Conservation (phyloP, 23 tunicate species). For the Phallusia fumigata region DNA sequence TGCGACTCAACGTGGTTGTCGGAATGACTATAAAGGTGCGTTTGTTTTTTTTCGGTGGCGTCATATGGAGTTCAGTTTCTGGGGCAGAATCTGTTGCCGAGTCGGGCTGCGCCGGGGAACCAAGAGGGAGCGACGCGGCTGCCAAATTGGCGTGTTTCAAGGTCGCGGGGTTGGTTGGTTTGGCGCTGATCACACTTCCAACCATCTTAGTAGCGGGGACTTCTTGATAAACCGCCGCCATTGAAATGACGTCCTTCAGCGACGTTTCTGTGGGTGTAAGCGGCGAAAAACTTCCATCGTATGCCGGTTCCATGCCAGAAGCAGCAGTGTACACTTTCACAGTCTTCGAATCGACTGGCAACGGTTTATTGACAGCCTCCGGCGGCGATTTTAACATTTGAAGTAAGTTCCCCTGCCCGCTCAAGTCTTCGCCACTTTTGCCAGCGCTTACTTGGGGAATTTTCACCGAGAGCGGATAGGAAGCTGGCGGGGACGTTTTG, state of each 20-base stretch:
- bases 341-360: not conserved
- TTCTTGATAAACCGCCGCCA: not conserved
- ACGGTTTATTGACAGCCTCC: not conserved
- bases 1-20: not conserved
- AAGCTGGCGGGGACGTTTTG: not conserved
- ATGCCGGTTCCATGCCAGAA: not conserved
- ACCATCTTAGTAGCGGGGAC: not conserved
- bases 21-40: not conserved
- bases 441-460: not conserved
- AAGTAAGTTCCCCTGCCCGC: not conserved
- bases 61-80: slow-evolving; percentile 48
- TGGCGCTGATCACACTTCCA: not conserved
- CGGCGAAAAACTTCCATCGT: slow-evolving; percentile 77
- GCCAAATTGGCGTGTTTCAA: not conserved
- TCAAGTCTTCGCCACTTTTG: not conserved
- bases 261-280: slow-evolving; percentile 63
- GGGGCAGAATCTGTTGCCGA: slow-evolving; percentile 92
- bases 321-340: not conserved
- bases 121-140: not conserved
- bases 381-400: not conserved
- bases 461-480: slow-evolving; percentile 8
- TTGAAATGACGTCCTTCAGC: not conserved
- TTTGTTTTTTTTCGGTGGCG: slow-evolving; percentile 13
- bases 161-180: not conserved
- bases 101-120: slow-evolving; percentile 18